Base-by-base conservation (phyloP, 1,140 invertebrate species). In the Meloidogyne hapla region DNA sequence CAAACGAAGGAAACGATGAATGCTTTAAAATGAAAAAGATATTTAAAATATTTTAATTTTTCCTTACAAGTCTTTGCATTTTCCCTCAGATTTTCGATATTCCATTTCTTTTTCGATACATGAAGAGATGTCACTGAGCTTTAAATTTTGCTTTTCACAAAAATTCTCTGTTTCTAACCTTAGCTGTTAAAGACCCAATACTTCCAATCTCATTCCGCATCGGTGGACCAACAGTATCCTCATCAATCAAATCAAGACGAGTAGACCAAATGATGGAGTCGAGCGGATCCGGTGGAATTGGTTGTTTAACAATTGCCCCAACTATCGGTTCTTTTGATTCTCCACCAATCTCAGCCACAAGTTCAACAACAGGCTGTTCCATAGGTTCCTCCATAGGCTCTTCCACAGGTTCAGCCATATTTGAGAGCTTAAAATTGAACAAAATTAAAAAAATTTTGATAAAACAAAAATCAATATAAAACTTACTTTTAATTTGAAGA, bases 71-170 rank as follows among this genome's bases (percentile, higher is more conserved):
- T 56, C 48, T 56, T 56, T 56, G 48, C 48, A 56, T 56, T n/a
- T 56, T 56, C 48, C 48, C 48, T 56, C 48, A 18, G 48, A 56
- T 56, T 56, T 56, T 56, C 48, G 48, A 56, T 56, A 56, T 56
- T 56, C 48, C 48, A 56, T 56, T 56, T 56, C 48, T 56, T 56
- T 56, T 56, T 56, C 48, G 48, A 56, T 56, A 18, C 48, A 56
- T 56, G 48, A 56, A 56, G 48, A 56, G 48, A 56, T 56, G 1
- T 56, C 48, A 21, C 48, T 56, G n/a, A 56, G 48, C 48, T 56
- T 56, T n/a, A 56, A 56, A 21, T 56, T 56, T n/a, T 6, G 8
- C 2, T 56, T 56, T n/a, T 15, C 13, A 13, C 12, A 48, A 48
- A 15, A 18, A 48, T 15, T 56, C n/a, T n/a, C 4, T 15, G n/a